phyloP scores from a whole-genome alignment of 2,888 invertebrate genomes.

The Brachynemurus nebulosus region DNA sequence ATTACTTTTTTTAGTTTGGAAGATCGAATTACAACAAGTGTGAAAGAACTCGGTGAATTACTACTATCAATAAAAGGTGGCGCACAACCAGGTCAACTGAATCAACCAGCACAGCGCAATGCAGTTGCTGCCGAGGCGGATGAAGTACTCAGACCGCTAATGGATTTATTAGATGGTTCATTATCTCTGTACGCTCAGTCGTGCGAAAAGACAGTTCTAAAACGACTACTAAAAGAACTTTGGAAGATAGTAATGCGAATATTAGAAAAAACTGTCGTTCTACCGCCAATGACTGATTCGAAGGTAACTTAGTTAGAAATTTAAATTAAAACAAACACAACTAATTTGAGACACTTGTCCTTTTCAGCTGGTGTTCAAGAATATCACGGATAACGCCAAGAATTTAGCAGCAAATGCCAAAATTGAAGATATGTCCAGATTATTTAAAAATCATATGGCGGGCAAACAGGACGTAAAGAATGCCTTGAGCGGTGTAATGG shows the following conservation, averaged over 20 bases:
- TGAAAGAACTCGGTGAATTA: conserved; percentile 81
- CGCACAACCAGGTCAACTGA: conserved; percentile 63
- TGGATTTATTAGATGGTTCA: conserved; percentile 83
- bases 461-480: conserved; percentile 87
- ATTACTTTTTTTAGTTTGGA: conserved; percentile 71
- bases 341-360: conserved; percentile 73
- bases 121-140: conserved; percentile 93
- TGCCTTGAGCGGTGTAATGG: conserved; percentile 89
- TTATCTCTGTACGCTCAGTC: conserved; percentile 86
- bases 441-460: conserved; percentile 87
- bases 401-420: conserved; percentile 93
- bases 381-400: conserved; percentile 82
- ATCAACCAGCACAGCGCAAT: conserved; percentile 58
- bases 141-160: conserved; percentile 81
- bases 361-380: conserved; percentile 83
- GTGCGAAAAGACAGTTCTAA: conserved; percentile 98
- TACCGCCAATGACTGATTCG: conserved; percentile 95
- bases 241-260: conserved; percentile 99
- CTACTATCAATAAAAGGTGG: conserved; percentile 85
- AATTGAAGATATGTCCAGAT: conserved; percentile 94
- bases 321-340: conserved; percentile 87
- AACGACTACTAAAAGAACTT: conserved; percentile 92
- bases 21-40: conserved; percentile 82
- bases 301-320: conserved; percentile 69
- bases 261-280: conserved; percentile 94